Percentiles rank a stretch among this genome's conserved stretches.
Evolutionary conservation across 2,113 vertebrate species (phyloP).

Genomic region (Pelusios castaneus): DNA sequence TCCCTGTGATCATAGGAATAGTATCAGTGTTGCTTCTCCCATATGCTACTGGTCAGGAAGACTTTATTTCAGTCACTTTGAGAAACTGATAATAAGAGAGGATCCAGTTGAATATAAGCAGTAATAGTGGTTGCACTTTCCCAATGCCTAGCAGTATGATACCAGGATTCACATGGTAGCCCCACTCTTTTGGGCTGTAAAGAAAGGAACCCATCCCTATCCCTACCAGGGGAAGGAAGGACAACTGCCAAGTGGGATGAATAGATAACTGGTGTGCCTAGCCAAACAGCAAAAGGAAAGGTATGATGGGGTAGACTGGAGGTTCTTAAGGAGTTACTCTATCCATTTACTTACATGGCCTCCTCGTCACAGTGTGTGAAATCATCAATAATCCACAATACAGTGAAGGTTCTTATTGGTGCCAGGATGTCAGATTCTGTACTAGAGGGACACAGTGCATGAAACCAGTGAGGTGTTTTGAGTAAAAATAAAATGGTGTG

Average conservation of each 20-base stretch:
- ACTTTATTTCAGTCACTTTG: neutral
- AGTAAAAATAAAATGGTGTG: neutral
- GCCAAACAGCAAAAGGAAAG: neutral
- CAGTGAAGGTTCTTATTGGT: neutral
- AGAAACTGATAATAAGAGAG: neutral
- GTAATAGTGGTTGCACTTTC: neutral
- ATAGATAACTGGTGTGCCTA: neutral
- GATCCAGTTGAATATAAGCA: neutral
- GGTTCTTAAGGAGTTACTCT: neutral
- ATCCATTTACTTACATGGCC: neutral
- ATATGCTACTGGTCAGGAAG: neutral
- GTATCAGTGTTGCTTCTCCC: neutral
- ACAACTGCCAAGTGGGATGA: neutral
- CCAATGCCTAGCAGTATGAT: neutral
- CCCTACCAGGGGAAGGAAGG: neutral
- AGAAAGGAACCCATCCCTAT: neutral
- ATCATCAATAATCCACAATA: neutral
- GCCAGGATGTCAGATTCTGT: neutral
- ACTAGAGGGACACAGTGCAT: neutral
- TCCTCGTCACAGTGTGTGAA: neutral
- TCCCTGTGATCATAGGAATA: neutral
- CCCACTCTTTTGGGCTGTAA: neutral
- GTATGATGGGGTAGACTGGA: neutral
- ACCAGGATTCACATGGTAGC: too few relatives aligned
- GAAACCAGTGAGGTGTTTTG: neutral